Evolutionary conservation across 2,113 vertebrate species (phyloP), one percentile per base, ranked within the genome.

Genomic region (Phainopepla nitens): DNA sequence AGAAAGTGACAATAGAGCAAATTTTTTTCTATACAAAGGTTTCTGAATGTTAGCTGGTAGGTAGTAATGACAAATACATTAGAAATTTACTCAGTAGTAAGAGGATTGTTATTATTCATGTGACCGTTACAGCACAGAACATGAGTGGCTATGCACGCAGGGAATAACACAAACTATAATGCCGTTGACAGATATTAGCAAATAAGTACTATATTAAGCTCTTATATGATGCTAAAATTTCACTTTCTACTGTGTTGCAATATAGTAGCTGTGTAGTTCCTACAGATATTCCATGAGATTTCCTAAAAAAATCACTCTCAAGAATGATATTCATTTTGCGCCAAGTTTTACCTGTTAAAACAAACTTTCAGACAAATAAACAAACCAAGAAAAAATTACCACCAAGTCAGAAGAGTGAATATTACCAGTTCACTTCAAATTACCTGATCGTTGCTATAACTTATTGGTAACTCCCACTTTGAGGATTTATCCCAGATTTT

Each of bases 311-410:
- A 66, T 9, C 7, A 62, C 3, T 54, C 20, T 60, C 12, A n/a
- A 44, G 18, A 85, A 71, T n/a, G 5, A 72, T 10, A 62, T 41
- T 24, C 17, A 49, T 57, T 80, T 91, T 62, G 7, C 45, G 25
- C 23, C 11, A n/a, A 45, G 25, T 44, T 68, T 85, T 71, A 50
- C 20, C 3, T 16, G 27, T 27, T 56, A 77, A 71, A 72, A 75
- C n/a, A 58, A n/a, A n/a, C 14, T 53, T 86, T 80, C 17, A 36
- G 8, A 13, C 6, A 42, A 41, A 19, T 24, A 49, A 31, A 19
- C 0, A 39, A 44, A 36, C 3, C 13, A 57, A 57, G 7, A 6
- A 27, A 51, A 54, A n/a, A 7, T 0, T 29, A 65, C 2, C 31
- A 22, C 21, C 15, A 65, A 15, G 28, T 3, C 8, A 4, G 17